A percentile compares a stretch with the other conserved stretches of the same genome.
Evolutionary conservation across 2,113 vertebrate species (phyloP).

Genomic region (Candoia aspera): DNA sequence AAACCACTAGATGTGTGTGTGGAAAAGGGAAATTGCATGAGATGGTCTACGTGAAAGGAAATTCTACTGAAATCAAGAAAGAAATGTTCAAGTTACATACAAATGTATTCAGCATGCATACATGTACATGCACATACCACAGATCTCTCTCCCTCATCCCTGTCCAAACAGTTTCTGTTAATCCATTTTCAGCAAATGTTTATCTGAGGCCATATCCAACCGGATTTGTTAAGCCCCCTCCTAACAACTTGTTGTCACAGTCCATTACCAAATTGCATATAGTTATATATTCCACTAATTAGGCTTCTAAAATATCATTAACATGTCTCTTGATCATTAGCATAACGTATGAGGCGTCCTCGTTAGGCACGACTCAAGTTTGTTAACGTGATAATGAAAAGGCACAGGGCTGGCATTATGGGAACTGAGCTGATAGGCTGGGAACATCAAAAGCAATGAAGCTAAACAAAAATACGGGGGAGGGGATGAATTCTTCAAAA

Average conservation of each 20-base stretch:
- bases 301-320: slow-evolving; percentile 99
- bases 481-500: not conserved
- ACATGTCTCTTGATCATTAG: slow-evolving; percentile 99
- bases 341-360: slow-evolving; percentile 97
- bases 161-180: slow-evolving; percentile 44
- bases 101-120: not conserved
- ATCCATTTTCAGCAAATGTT: slow-evolving; percentile 72
- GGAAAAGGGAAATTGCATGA: slow-evolving; percentile 27
- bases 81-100: too few relatives aligned
- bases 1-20: slow-evolving; percentile 46
- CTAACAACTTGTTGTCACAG: slow-evolving; percentile 91
- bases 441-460: slow-evolving; percentile 52
- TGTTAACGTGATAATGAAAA: slow-evolving; percentile 89
- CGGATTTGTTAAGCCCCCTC: slow-evolving; percentile 82
- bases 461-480: not conserved
- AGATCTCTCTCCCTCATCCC: not conserved
- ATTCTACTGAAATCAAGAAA: not conserved
- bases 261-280: slow-evolving; percentile 97
- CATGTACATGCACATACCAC: slow-evolving; percentile 1
- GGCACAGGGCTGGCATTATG: slow-evolving; percentile 66
- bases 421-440: slow-evolving; percentile 58
- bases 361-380: slow-evolving; percentile 88
- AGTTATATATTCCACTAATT: slow-evolving; percentile 99
- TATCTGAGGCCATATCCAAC: slow-evolving; percentile 78
- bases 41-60: not conserved